phyloP scores from a whole-genome alignment of 2,888 invertebrate genomes.

The Arge pagana region DNA sequence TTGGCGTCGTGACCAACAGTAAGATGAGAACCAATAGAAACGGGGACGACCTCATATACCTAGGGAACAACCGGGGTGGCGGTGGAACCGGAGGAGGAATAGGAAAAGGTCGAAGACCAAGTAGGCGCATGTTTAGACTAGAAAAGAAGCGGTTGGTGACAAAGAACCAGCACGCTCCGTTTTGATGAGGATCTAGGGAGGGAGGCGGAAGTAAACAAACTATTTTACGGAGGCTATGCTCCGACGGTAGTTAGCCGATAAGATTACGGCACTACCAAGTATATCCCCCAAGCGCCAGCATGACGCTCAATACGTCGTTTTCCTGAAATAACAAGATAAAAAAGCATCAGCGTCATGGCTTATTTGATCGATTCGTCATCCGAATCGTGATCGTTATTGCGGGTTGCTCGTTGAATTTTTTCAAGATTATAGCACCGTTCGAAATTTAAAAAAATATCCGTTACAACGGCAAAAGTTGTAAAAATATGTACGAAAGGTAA shows the following conservation, averaged over 20 bases:
- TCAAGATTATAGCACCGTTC: too few species aligned
- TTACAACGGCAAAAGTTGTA: too few species aligned
- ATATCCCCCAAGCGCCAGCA: slow-evolving; percentile 42
- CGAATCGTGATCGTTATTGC: too few species aligned
- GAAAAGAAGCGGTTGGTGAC: background rate
- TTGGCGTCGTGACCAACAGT: slow-evolving; percentile 39
- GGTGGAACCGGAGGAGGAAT: slow-evolving; percentile 38
- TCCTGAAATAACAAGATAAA: slow-evolving; percentile 35
- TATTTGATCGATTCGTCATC: too few species aligned
- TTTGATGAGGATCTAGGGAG: too few species aligned
- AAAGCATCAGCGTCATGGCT: too few species aligned
- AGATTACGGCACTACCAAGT: slow-evolving; percentile 48
- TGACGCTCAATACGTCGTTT: slow-evolving; percentile 44
- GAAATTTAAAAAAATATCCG: too few species aligned
- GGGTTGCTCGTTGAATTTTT: too few species aligned
- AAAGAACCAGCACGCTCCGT: background rate
- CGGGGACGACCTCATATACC: too few species aligned
- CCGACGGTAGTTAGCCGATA: slow-evolving; percentile 42
- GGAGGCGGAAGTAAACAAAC: slow-evolving; percentile 39
- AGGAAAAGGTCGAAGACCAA: slow-evolving; percentile 45
- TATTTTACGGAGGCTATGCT: slow-evolving; percentile 27
- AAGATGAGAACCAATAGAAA: slow-evolving; percentile 41
- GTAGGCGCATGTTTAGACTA: slow-evolving; percentile 48
- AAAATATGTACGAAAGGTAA: too few species aligned
- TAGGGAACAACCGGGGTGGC: slow-evolving; percentile 40